Base-by-base conservation (phyloP, 2,113 vertebrate species). In the Crocuta crocuta region DNA sequence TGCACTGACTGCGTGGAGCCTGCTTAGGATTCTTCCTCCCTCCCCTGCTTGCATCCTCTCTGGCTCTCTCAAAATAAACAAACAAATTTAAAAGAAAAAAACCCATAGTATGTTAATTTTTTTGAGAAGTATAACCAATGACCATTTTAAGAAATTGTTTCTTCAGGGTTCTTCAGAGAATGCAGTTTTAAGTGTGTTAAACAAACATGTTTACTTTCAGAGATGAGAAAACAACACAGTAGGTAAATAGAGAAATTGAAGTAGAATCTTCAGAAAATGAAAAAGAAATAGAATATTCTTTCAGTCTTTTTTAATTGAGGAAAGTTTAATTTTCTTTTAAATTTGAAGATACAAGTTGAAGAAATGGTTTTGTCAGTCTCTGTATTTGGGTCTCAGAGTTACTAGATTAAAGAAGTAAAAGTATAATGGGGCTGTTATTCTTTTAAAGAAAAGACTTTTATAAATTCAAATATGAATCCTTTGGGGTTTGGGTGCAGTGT, bases 191-290 rank as follows among this genome's bases (percentile, higher is more conserved):
- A 79, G 17, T 48, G 2, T 92, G 26, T 79, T 95, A 73, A 74
- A 39, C 94, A 73, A 74, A 88, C 17, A n/a, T 90, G 80, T 65
- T 96, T 23, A 89, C 13, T 83, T 97, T 83, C 33, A 94, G 35
- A 94, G 86, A 93, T 82, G n/a, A 80, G 65, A 73, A 95, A 96
- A 76, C 70, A 83, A 73, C 24, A 68, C 6, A 45, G 2, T 65
- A 76, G 53, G 7, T 85, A 65, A 94, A 65, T 55, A 93, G 53
- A 93, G 13, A 33, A 93, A 70, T 66, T 82, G 82, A 93, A 73
- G 15, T 74, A 11, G 17, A 86, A 63, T 65, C 33, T 81, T 70
- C 9, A n/a, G 16, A 43, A 90, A 53, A 68, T 70, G 12, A 53
- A 83, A 35, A 45, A 78, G 55, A 87, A 63, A 26, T 39, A 58